phyloP scores from a whole-genome alignment of 1,140 invertebrate genomes.

The Danaus melanippus region DNA sequence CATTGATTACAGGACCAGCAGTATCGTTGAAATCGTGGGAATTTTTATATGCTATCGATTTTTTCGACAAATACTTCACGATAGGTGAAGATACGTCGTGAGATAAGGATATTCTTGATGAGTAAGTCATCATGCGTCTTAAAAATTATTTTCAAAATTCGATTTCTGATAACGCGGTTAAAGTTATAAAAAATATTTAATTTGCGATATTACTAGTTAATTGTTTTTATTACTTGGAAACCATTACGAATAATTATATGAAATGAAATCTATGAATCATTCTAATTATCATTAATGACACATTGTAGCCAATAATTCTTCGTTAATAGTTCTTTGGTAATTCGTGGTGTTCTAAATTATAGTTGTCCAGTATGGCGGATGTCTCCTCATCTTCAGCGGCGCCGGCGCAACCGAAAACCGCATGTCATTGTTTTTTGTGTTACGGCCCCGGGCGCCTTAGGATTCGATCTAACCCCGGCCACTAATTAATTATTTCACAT shows the following conservation, averaged over 20 bases:
- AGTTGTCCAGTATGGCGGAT: constrained; percentile 52
- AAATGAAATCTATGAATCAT: constrained; percentile 47
- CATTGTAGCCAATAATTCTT: constrained; percentile 44
- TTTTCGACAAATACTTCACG: constrained; percentile 11
- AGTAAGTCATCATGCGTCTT: too few species aligned
- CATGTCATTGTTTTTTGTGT: constrained; percentile 70
- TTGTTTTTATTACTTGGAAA: too few species aligned
- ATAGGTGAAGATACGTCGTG: constrained; percentile 8
- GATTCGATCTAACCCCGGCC: constrained; percentile 45
- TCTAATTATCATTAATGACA: constrained; percentile 65
- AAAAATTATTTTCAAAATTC: too few species aligned
- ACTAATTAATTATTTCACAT: constrained; percentile 71
- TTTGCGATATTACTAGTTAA: too few species aligned
- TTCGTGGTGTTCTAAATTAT: constrained; percentile 68
- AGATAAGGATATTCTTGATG: not conserved
- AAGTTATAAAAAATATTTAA: too few species aligned
- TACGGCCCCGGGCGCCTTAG: constrained; percentile 46
- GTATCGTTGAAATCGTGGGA: constrained; percentile 52
- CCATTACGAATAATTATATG: constrained; percentile 21
- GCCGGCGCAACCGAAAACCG: constrained; percentile 58
- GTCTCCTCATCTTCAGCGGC: constrained; percentile 54
- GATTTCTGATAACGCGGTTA: too few species aligned
- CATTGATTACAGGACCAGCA: constrained; percentile 35
- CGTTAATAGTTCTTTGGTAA: constrained; percentile 67
- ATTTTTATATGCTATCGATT: constrained; percentile 54